A percentile compares a stretch with the other conserved stretches of the same genome.
phyloP scores from a whole-genome alignment of 2,888 invertebrate genomes.

The Zhengitettix transpicula region DNA sequence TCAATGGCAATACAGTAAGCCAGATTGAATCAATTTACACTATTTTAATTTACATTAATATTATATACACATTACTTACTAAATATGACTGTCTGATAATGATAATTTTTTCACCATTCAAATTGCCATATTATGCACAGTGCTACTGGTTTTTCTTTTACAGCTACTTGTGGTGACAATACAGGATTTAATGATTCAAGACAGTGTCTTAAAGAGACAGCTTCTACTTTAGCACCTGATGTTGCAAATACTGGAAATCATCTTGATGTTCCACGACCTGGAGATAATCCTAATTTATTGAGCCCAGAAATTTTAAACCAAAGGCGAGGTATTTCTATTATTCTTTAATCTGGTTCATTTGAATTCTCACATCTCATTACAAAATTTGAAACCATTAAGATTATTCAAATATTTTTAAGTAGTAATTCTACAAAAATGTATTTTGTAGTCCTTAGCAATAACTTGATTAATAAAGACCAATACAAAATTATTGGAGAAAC shows the following conservation, averaged over 20 bases:
- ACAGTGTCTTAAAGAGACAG: slow-evolving; percentile 38
- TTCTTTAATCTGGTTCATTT: neutral
- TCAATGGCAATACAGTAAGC: too few species aligned
- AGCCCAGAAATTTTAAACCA: slow-evolving; percentile 64
- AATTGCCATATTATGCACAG: neutral
- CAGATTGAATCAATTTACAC: too few species aligned
- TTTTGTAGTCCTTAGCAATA: too few species aligned
- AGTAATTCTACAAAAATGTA: too few species aligned
- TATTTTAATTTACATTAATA: too few species aligned
- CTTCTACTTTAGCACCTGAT: slow-evolving; percentile 35
- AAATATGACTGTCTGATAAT: too few species aligned
- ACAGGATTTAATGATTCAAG: slow-evolving; percentile 37
- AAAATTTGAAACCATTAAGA: neutral
- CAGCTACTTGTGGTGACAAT: neutral
- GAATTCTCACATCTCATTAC: neutral
- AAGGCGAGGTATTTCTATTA: slow-evolving; percentile 36
- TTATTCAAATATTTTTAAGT: too few species aligned
- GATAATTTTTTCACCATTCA: too few species aligned
- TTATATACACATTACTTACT: too few species aligned
- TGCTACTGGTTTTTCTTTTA: neutral
- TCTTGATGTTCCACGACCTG: slow-evolving; percentile 56
- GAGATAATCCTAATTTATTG: slow-evolving; percentile 60
- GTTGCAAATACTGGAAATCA: slow-evolving; percentile 50
- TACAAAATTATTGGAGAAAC: too few species aligned
- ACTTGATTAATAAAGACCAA: too few species aligned